Conservation (phyloP, 2,888 invertebrate genomes). For the Caenorhabditis sinica region DNA sequence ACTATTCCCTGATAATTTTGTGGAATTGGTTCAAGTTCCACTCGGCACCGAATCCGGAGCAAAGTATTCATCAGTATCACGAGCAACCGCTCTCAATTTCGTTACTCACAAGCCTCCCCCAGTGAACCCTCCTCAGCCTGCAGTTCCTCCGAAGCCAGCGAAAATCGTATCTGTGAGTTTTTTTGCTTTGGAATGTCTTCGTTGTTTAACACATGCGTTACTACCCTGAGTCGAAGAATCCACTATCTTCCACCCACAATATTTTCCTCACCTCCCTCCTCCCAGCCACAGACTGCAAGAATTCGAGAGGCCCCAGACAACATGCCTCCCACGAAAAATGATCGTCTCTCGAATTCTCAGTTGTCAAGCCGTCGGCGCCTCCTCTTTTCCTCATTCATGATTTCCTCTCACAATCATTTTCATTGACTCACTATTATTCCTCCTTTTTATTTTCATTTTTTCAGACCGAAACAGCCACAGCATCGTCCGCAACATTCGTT, state of each 20-base stretch:
- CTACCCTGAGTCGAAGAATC: not conserved
- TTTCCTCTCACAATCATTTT: constrained; percentile 23
- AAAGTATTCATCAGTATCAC: constrained; percentile 36
- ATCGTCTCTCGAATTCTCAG: constrained; percentile 34
- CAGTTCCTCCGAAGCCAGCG: constrained; percentile 71
- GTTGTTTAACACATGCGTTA: not conserved
- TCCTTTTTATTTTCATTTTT: constrained; percentile 16
- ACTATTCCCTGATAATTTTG: constrained; percentile 97
- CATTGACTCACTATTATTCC: constrained; percentile 24
- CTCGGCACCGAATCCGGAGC: constrained; percentile 55
- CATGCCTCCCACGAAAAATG: constrained; percentile 53
- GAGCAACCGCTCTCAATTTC: not conserved
- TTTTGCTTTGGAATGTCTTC: not conserved
- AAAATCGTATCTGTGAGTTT: constrained; percentile 61
- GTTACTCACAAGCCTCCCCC: constrained; percentile 50
- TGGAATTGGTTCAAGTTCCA: constrained; percentile 75
- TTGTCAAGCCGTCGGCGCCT: constrained; percentile 38
- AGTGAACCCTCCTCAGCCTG: constrained; percentile 67
- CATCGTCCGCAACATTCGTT: constrained; percentile 4
- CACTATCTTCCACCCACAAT: constrained; percentile 24
- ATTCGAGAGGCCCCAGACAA: constrained; percentile 16
- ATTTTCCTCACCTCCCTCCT: constrained; percentile 30
- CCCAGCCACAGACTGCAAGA: constrained; percentile 3
- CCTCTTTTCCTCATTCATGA: constrained; percentile 6
- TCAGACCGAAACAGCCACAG: constrained; percentile 26